These are phyloP conservation scores for Ypsolopha sequella DNA, from an alignment of 2,888 invertebrate genomes.

Conservation along the genomic window DNA sequence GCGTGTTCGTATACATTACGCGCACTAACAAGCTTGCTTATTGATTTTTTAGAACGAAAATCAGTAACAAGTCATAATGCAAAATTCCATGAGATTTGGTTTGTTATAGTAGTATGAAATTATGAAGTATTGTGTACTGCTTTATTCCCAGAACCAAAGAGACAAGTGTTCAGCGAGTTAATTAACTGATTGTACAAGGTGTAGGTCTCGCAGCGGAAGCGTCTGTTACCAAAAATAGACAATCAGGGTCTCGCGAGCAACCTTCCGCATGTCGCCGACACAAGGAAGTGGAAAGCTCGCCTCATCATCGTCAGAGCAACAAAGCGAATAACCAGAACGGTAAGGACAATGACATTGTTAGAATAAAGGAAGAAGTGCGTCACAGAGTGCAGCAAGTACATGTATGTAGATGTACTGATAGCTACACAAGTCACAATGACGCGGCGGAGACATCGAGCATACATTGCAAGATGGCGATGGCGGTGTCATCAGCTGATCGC, in stretches of 20 bases:
- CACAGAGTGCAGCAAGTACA: slow-evolving; percentile 16
- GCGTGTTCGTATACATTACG: too few relatives aligned
- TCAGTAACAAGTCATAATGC: too few relatives aligned
- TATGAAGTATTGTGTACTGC: too few relatives aligned
- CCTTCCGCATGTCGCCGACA: slow-evolving; percentile 46
- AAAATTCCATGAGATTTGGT: too few relatives aligned
- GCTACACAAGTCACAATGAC: slow-evolving; percentile 54
- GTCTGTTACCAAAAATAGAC: slow-evolving; percentile 49
- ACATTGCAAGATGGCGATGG: slow-evolving; percentile 60
- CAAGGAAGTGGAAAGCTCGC: slow-evolving; percentile 23
- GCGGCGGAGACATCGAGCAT: slow-evolving; percentile 53
- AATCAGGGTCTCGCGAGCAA: slow-evolving; percentile 44
- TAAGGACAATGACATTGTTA: slow-evolving; percentile 61
- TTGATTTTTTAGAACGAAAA: too few relatives aligned
- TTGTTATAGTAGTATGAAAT: too few relatives aligned
- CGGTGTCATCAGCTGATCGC: slow-evolving; percentile 61
- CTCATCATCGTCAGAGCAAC: background rate
- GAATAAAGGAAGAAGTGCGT: slow-evolving; percentile 44
- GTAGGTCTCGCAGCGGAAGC: background rate
- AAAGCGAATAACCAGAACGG: slow-evolving; percentile 5
- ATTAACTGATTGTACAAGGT: too few relatives aligned
- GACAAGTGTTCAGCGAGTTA: too few relatives aligned
- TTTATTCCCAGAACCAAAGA: too few relatives aligned
- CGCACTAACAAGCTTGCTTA: too few relatives aligned
- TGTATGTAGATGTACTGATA: slow-evolving; percentile 4